phyloP scores from a whole-genome alignment of 2,888 invertebrate genomes.

The Leucozona laternaria region DNA sequence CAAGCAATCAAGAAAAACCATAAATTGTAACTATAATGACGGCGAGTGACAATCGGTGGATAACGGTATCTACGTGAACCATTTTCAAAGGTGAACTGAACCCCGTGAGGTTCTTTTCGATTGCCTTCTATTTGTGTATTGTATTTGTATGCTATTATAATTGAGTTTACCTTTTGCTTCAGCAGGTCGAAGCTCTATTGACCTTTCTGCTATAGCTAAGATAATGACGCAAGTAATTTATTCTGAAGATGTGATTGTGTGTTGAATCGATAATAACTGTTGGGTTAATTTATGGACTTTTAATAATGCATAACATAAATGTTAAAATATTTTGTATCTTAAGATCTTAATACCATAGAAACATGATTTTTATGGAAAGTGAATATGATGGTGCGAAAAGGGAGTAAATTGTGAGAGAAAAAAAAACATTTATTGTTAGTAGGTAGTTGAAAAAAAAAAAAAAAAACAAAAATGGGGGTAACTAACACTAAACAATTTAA shows the following conservation, averaged over 20 bases:
- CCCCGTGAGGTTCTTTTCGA: background rate
- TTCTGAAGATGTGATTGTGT: background rate
- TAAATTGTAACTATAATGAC: constrained; percentile 17
- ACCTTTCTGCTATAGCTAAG: background rate
- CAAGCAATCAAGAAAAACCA: constrained; percentile 33
- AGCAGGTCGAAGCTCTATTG: constrained; percentile 2
- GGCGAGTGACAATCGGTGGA: constrained; percentile 15
- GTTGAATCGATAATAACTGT: constrained; percentile 2
- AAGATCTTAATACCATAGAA: too few relatives aligned
- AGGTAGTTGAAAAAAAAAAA: too few relatives aligned
- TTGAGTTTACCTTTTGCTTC: background rate
- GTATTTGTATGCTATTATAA: background rate
- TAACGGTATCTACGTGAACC: constrained; percentile 28
- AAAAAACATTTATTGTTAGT: too few relatives aligned
- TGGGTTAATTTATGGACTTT: constrained; percentile 7
- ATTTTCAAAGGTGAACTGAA: constrained; percentile 16
- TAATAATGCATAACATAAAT: background rate
- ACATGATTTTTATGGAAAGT: too few relatives aligned
- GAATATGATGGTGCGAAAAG: too few relatives aligned
- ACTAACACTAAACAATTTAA: too few relatives aligned
- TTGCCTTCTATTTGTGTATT: background rate
- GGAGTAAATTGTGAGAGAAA: too few relatives aligned
- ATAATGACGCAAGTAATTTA: constrained; percentile 29
- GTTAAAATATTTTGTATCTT: background rate
- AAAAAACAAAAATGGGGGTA: too few relatives aligned